Conservation (phyloP, 2,113 vertebrate genomes). For the Oreochromis niloticus region DNA sequence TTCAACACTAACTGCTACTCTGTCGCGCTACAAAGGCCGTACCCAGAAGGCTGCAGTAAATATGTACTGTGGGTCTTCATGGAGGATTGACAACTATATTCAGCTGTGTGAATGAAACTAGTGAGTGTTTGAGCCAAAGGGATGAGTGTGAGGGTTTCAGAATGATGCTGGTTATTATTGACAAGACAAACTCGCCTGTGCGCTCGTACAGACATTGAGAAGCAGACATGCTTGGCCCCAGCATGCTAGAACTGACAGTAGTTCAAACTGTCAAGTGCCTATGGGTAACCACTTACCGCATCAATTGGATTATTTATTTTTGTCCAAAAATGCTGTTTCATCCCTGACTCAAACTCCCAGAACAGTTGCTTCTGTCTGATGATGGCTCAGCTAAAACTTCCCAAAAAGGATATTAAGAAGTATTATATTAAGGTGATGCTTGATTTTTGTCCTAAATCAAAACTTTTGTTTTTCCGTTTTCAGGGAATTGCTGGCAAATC, state of each 20-base stretch:
- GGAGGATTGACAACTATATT: background rate
- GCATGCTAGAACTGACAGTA: slow-evolving; percentile 33
- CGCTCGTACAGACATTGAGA: slow-evolving; percentile 20
- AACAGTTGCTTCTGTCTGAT: background rate
- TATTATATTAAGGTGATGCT: background rate
- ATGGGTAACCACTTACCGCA: slow-evolving; percentile 37
- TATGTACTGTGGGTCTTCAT: background rate
- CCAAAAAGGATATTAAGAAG: background rate
- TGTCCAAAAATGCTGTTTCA: slow-evolving; percentile 14
- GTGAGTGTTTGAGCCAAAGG: background rate
- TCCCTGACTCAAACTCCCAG: background rate
- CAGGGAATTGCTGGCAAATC: slow-evolving; percentile 92
- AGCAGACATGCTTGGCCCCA: slow-evolving; percentile 6
- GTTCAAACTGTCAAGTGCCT: slow-evolving; percentile 55
- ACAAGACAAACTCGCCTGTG: slow-evolving; percentile 16
- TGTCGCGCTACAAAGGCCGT: background rate
- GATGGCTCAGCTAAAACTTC: background rate
- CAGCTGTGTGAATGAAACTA: background rate
- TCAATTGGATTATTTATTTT: slow-evolving; percentile 50
- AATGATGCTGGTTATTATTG: slow-evolving; percentile 11
- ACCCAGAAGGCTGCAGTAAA: background rate
- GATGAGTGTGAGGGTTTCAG: background rate
- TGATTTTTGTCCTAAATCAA: slow-evolving; percentile 13
- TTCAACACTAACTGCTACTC: background rate
- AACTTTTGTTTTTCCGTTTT: slow-evolving; percentile 29